Base-by-base conservation (phyloP, 2,888 invertebrate genomes). In the Dilophus febrilis region DNA sequence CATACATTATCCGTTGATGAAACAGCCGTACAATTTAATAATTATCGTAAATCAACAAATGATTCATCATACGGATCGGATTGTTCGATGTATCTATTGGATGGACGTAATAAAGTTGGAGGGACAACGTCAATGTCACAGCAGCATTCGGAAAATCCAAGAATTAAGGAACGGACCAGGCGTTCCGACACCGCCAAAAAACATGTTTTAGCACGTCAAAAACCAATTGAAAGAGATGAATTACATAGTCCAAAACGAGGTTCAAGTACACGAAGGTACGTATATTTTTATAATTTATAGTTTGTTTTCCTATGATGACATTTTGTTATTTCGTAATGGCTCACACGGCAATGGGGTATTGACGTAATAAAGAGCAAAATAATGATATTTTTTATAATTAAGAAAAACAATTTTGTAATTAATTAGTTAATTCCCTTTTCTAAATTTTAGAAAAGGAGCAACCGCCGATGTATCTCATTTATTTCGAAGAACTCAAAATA, bases 1-100 rank as follows among this genome's bases (percentile, higher is more conserved):
- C 83, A 86, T 61, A 84, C 86, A 17, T 64, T 85, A 44, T 84
- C 84, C 41, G 82, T 86, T 43, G 86, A 86, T 56, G 83, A 83
- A 59, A 75, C 77, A 3, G 68, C 70, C 53, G 11, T 13, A 16
- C 13, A 14, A 14, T n/a, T n/a, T n/a, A n/a, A n/a, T n/a, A 4
- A 13, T 16, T 32, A 32, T 27, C 37, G 32, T 16, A 11, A 22
- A 11, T 30, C 8, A 18, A n/a, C n/a, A n/a, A 35, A 32, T 19
- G 44, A 42, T 19, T 44, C 44, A 18, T 32, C 45, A 4, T 41
- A 46, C 27, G 46, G 44, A 10, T 47, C 47, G 2, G 42, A 45
- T n/a, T 31, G 29, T 8, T 46, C 47, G 3, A 40, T 48, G 14
- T 42, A 42, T 11, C 35, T 47, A 17, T 37, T 43, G 16, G 49